These are phyloP conservation scores for Halichoeres trimaculatus DNA, from an alignment of 2,113 vertebrate genomes.

Conservation along the genomic window DNA sequence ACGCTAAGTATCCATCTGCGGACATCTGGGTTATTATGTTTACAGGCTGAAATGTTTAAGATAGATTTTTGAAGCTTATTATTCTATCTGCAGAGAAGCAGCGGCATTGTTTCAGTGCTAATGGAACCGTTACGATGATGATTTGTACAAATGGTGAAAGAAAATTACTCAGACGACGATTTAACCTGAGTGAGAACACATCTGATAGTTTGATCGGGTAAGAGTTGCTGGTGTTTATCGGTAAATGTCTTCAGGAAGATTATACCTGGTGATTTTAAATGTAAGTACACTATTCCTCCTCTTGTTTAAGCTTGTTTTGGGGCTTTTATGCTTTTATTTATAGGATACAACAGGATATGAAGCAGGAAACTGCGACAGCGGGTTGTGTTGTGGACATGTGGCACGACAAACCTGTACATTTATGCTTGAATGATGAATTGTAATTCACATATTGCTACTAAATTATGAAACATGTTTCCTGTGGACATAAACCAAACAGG, in stretches of 20 bases:
- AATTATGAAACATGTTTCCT: too few relatives aligned
- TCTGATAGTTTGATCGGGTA: constrained; percentile 22
- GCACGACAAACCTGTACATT: background rate
- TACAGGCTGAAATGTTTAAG: constrained; percentile 15
- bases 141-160: constrained; percentile 42
- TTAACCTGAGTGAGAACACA: constrained; percentile 33
- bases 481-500: too few relatives aligned
- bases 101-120: constrained; percentile 16
- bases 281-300: background rate
- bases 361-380: too few relatives aligned
- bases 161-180: constrained; percentile 44
- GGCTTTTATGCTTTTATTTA: too few relatives aligned
- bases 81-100: constrained; percentile 42
- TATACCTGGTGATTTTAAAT: background rate
- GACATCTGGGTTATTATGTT: background rate
- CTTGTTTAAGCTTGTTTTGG: too few relatives aligned
- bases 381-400: background rate
- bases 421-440: background rate
- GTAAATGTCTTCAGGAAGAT: constrained; percentile 33
- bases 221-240: constrained; percentile 69
- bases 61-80: constrained; percentile 34
- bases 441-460: too few relatives aligned
- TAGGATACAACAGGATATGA: too few relatives aligned
- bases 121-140: constrained; percentile 54
- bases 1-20: background rate